Evolutionary conservation across 92 coral and sea anemone species (phyloP), one percentile per base, ranked within the genome.

Genomic region (Phymanthus crucifer): DNA sequence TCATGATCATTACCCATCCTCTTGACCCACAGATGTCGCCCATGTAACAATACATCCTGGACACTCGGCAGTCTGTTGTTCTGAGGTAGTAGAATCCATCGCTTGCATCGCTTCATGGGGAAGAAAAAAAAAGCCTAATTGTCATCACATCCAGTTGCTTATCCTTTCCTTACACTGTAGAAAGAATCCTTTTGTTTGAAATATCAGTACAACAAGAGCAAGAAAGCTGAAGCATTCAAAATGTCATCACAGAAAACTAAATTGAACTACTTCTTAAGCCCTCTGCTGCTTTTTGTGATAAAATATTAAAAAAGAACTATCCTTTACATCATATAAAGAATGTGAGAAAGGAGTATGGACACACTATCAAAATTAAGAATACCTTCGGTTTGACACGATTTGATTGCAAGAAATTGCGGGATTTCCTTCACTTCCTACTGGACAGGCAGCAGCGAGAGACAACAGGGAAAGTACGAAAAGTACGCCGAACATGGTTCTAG

Each of bases 1-100:
- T 83, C 83, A 83, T 67, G 16, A 83, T 83, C 87, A 83, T 83
- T 1, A 78, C 77, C 87, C 87, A 83, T 32, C 87, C 87, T 31
- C 70, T 83, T 26, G 80, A 78, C 8, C 87, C 87, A 69, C 87
- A 83, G 6, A 83, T 76, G 70, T 29, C 13, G 0, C 81, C 78
- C 87, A 83, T 83, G 87, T 76, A 76, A 48, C 87, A 83, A 19
- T 76, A 83, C 26, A 56, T 70, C 72, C 37, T 35, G 21, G 74
- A 45, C 8, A 73, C 73, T 32, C 52, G 57, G 32, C 76, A n/a
- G n/a, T n/a, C 70, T 23, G 82, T 73, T 1, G 38, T 54, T 56
- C 70, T 83, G 26, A 83, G 71, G 58, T 35, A 83, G 58, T 76
- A 83, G 24, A 32, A 48, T 18, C 87, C 87, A 47, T 74, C 75